Base-by-base conservation (phyloP, 1,140 invertebrate genomes). In the Pogonus chalceus region DNA sequence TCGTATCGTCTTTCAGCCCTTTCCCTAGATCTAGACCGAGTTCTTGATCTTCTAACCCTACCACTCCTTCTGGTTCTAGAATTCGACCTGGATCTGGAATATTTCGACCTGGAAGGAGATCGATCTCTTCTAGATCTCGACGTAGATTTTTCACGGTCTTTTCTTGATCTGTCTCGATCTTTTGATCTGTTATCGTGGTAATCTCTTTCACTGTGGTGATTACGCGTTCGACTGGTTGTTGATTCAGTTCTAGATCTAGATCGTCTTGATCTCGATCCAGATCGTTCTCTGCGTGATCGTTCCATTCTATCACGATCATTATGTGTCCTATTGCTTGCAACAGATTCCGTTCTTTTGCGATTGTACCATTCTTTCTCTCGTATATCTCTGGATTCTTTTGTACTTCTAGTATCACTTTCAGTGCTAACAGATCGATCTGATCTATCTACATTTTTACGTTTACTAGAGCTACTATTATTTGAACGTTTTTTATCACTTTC, bases 241-340 rank as follows among this genome's bases (percentile, higher is more conserved):
- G 14, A 20, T 18, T n/a, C 23, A 35, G 16, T 20, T 16, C 49
- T 23, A 18, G 49, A 51, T 51, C 49, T 51, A 18, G 49, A 51
- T 24, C 49, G 23, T 51, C 49, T 51, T 22, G 49, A 51, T 31
- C 49, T 20, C 1, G 49, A 51, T 4, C 49, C 10, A 18, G 23
- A 24, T 18, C 23, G 49, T 26, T 49, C 22, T 21, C 22, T 9
- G 10, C 22, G 3, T 10, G 47, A 49, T 20, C 47, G 47, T 20
- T 14, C 12, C 4, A 7, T 31, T 4, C 14, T 31, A 31, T 31
- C 4, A 4, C 4, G 14, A 14, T 31, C 26, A 7, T 43, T 4
- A 7, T 43, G 7, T 7, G 3, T 9, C 37, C 37, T 43, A 18
- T 16, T 43, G 37, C 18, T 43, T 14, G 26, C 4, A 31, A 14